A percentile compares a stretch with the other conserved stretches of the same genome.
These are phyloP conservation scores for Diachrysia chrysitis DNA, from an alignment of 2,888 invertebrate species.

Conservation along the genomic window DNA sequence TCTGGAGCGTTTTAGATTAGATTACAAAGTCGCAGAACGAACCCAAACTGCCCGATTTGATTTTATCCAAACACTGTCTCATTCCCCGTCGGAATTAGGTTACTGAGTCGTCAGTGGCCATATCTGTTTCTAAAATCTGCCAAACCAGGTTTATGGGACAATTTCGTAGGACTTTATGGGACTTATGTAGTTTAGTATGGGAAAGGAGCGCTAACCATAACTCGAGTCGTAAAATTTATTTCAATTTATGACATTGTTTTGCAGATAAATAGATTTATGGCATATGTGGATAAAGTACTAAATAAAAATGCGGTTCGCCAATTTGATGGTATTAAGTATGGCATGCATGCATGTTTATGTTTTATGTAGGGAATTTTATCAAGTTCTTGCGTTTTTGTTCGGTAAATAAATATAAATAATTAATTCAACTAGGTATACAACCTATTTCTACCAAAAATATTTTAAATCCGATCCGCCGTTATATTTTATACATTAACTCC, in stretches of 20 bases:
- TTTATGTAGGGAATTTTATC: neutral
- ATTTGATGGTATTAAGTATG: slow-evolving; percentile 7
- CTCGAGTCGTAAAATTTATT: slow-evolving; percentile 64
- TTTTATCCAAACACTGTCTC: slow-evolving; percentile 39
- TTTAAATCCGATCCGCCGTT: neutral
- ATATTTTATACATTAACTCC: neutral
- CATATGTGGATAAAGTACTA: slow-evolving; percentile 36
- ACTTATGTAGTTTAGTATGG: slow-evolving; percentile 52
- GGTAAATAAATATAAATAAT: too few relatives aligned
- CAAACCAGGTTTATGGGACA: slow-evolving; percentile 67
- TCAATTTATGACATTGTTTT: slow-evolving; percentile 47
- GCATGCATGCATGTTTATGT: neutral
- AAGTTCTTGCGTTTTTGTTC: too few relatives aligned
- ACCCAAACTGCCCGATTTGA: slow-evolving; percentile 47
- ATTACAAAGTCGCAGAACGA: slow-evolving; percentile 43
- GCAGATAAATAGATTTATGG: slow-evolving; percentile 61
- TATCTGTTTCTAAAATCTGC: slow-evolving; percentile 60
- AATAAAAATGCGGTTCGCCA: slow-evolving; percentile 27
- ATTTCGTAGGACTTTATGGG: slow-evolving; percentile 58
- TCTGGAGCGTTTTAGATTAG: slow-evolving; percentile 24
- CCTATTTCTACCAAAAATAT: neutral
- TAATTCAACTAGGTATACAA: too few relatives aligned
- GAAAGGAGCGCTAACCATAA: slow-evolving; percentile 59
- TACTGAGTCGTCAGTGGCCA: slow-evolving; percentile 60
- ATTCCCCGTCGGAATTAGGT: slow-evolving; percentile 62